Evolutionary conservation across 1,140 invertebrate species (phyloP).

Genomic region (Ostrea edulis): DNA sequence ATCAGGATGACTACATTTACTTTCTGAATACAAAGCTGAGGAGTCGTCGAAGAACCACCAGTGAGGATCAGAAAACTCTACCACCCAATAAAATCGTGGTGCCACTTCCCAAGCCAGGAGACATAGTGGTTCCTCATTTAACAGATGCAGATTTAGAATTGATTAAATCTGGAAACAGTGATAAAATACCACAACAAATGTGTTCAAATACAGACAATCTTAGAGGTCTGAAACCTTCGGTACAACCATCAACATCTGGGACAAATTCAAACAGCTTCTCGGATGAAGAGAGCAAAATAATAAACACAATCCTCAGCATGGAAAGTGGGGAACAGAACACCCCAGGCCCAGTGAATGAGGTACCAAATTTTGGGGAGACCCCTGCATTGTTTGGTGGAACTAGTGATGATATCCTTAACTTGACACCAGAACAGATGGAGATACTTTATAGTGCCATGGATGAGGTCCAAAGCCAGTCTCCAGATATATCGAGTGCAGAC

Average conservation of each 20-base stretch:
- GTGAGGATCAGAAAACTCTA: constrained; percentile 46
- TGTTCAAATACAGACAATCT: constrained; percentile 30
- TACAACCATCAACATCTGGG: background rate
- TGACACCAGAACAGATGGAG: constrained; percentile 74
- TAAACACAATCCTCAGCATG: constrained; percentile 75
- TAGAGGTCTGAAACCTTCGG: background rate
- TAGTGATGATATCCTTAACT: constrained; percentile 62
- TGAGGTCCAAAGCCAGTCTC: constrained; percentile 62
- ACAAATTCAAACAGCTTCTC: constrained; percentile 41
- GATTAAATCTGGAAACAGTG: constrained; percentile 56
- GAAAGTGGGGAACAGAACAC: constrained; percentile 66
- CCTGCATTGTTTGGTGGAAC: constrained; percentile 12
- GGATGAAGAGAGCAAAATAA: constrained; percentile 73
- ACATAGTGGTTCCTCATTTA: constrained; percentile 75
- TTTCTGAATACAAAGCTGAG: constrained; percentile 73
- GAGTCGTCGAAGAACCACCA: constrained; percentile 65
- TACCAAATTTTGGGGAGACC: constrained; percentile 35
- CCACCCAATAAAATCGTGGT: constrained; percentile 60
- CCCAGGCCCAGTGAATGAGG: constrained; percentile 50
- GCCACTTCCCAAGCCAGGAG: constrained; percentile 70
- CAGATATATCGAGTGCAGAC: constrained; percentile 36
- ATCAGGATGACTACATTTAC: constrained; percentile 75
- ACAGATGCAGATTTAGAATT: constrained; percentile 75
- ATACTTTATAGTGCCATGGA: constrained; percentile 67
- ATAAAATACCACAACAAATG: constrained; percentile 26